These are phyloP conservation scores for Siphlonurus alternatus DNA, from an alignment of 2,888 invertebrate species.

Conservation along the genomic window DNA sequence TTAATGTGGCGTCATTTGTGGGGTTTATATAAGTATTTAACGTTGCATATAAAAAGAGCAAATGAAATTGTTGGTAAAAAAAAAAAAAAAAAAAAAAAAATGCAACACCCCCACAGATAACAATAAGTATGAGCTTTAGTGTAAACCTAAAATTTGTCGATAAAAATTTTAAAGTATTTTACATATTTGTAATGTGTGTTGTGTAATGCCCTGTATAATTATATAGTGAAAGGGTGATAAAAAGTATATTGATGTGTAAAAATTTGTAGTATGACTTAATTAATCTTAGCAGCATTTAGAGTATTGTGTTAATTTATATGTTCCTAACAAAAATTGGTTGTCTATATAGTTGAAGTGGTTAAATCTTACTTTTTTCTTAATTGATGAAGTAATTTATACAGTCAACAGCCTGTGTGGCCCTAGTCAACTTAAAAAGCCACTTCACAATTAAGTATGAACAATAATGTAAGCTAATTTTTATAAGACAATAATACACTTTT, in stretches of 20 bases:
- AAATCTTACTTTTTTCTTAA: too few species aligned
- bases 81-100: not conserved
- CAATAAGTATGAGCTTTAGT: not conserved
- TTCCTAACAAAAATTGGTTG: too few species aligned
- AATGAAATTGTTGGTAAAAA: not conserved
- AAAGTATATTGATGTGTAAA: not conserved
- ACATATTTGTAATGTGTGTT: not conserved
- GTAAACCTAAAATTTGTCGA: not conserved
- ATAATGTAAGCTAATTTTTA: not conserved
- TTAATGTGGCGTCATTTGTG: too few species aligned
- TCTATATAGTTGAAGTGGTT: too few species aligned
- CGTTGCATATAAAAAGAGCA: too few species aligned
- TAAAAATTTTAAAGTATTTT: not conserved
- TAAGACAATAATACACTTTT: not conserved
- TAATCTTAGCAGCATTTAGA: not conserved
- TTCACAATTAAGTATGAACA: not conserved
- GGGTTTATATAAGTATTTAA: too few species aligned
- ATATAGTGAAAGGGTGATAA: not conserved
- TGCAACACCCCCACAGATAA: too few species aligned
- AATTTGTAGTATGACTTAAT: not conserved
- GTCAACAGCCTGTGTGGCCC: not conserved
- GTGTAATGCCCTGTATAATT: not conserved
- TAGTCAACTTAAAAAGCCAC: not conserved
- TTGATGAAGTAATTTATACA: too few species aligned
- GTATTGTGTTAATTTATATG: not conserved